Conservation (phyloP, 2,888 invertebrate species). For the Iselma pallidipennis region DNA sequence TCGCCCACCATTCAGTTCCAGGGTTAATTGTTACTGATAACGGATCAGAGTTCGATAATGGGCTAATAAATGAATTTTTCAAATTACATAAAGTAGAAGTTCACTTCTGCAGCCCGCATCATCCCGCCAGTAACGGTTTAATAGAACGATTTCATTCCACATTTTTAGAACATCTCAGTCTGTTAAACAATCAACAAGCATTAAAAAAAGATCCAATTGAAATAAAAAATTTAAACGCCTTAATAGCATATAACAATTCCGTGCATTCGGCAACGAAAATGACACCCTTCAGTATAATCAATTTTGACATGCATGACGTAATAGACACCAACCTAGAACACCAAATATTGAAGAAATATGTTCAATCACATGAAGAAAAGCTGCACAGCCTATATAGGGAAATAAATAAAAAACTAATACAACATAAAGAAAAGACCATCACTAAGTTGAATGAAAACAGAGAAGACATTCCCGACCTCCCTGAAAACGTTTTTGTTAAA, state of each 20-base stretch:
- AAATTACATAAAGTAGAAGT: constrained; percentile 3
- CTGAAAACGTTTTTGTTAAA: background rate
- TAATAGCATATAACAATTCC: constrained; percentile 7
- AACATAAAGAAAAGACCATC: background rate
- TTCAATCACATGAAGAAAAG: background rate
- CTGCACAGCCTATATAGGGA: background rate
- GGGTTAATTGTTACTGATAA: background rate
- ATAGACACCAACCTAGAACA: background rate
- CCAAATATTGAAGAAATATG: background rate
- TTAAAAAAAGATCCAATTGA: background rate
- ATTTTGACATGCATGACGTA: background rate
- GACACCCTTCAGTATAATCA: constrained; percentile 2
- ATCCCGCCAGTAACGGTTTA: constrained; percentile 6
- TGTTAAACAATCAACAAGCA: constrained; percentile 5
- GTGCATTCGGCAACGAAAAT: background rate
- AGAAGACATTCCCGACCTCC: background rate
- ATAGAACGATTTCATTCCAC: constrained; percentile 8
- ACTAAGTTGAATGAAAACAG: background rate
- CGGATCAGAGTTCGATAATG: constrained; percentile 3
- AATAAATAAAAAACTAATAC: background rate
- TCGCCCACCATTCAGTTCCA: background rate
- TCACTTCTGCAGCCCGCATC: constrained; percentile 10
- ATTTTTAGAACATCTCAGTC: constrained; percentile 9
- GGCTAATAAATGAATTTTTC: background rate
- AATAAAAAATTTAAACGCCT: constrained; percentile 5